These are phyloP conservation scores for Rachycentron canadum DNA, from an alignment of 2,797 vertebrate genomes.

Conservation along the genomic window DNA sequence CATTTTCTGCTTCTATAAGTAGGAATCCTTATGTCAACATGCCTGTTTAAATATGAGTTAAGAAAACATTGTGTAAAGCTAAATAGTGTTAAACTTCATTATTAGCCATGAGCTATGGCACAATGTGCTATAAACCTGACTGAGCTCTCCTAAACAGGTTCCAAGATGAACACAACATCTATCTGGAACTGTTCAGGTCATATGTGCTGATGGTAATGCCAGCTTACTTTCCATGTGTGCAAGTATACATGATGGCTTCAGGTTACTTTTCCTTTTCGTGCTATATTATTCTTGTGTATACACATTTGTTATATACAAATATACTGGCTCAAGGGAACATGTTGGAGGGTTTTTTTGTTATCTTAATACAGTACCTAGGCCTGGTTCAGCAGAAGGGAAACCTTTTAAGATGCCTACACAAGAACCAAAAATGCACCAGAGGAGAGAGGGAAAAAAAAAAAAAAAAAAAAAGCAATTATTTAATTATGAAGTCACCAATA, in stretches of 20 bases:
- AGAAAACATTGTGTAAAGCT: not conserved
- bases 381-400: conserved; percentile 16
- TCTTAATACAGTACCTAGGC: not conserved
- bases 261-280: conserved; percentile 51
- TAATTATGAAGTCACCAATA: conserved; percentile 17
- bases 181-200: conserved; percentile 19
- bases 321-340: conserved; percentile 18
- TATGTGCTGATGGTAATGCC: conserved; percentile 29
- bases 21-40: conserved; percentile 9
- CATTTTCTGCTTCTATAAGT: not conserved
- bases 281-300: conserved; percentile 25
- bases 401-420: conserved; percentile 8
- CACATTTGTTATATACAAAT: conserved; percentile 6
- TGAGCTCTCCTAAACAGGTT: conserved; percentile 35
- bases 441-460: too few relatives aligned
- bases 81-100: not conserved
- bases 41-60: not conserved
- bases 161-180: conserved; percentile 5
- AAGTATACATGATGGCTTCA: conserved; percentile 31
- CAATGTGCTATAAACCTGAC: not conserved
- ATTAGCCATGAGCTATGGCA: not conserved
- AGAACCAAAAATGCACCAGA: not conserved
- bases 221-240: conserved; percentile 34
- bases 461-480: conserved; percentile 6
- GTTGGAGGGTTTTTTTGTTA: conserved; percentile 7